Evolutionary conservation across 2,888 invertebrate species (phyloP).

Genomic region (Hirudinaria manillensis): DNA sequence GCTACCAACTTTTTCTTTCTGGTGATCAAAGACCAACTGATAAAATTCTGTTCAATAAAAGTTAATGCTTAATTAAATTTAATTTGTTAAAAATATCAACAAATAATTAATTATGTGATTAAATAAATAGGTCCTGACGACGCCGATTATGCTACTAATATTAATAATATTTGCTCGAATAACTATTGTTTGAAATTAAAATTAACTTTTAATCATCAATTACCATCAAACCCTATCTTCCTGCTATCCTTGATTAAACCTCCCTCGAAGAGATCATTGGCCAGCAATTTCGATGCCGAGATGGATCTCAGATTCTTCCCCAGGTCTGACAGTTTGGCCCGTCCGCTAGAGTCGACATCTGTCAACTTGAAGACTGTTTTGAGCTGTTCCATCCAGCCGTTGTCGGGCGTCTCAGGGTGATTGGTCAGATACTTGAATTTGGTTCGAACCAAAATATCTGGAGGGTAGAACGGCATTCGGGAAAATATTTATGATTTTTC

Average conservation of each 20-base stretch:
- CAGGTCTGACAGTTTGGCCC: constrained; percentile 14
- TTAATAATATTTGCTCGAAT: no score
- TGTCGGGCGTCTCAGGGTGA: neutral
- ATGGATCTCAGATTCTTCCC: constrained; percentile 17
- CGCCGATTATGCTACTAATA: no score
- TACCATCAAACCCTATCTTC: neutral
- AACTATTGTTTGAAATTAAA: no score
- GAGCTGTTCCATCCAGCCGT: constrained; percentile 25
- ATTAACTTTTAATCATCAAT: no score
- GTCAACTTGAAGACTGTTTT: constrained; percentile 23
- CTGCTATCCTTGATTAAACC: neutral
- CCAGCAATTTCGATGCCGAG: neutral
- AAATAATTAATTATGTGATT: neutral
- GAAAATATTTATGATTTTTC: no score
- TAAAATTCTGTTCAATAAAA: constrained; percentile 15
- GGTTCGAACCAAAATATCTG: constrained; percentile 21
- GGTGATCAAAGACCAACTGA: constrained; percentile 15
- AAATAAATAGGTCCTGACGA: neutral
- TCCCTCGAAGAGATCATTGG: neutral
- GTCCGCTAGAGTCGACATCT: neutral
- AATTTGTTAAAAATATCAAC: neutral
- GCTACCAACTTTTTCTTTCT: constrained; percentile 3
- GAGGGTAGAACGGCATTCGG: neutral
- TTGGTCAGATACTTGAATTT: constrained; percentile 24
- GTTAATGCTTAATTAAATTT: neutral